Percentiles rank a stretch among this genome's conserved stretches.
phyloP scores from a whole-genome alignment of 2,113 vertebrate species.

The Pleuronectes platessa region DNA sequence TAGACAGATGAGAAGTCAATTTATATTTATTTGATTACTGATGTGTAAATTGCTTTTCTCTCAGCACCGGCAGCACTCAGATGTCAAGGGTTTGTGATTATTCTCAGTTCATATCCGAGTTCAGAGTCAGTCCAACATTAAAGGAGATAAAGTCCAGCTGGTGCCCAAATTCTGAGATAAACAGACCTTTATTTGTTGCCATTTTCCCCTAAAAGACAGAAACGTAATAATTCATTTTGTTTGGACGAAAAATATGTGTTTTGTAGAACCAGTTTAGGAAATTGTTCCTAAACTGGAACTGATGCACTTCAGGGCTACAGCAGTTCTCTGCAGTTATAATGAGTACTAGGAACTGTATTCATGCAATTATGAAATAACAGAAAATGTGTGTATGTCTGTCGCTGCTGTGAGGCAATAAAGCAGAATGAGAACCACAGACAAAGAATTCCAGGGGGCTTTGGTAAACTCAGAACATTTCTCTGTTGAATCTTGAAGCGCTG shows the following conservation, averaged over 20 bases:
- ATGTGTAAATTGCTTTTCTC: conserved; percentile 26
- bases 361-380: conserved; percentile 45
- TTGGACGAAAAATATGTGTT: conserved; percentile 15
- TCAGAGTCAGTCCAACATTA: conserved; percentile 33
- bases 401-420: conserved; percentile 26
- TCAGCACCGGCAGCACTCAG: conserved; percentile 12
- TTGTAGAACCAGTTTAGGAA: conserved; percentile 6
- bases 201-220: conserved; percentile 39
- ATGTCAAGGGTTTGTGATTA: conserved; percentile 31
- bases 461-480: conserved; percentile 46
- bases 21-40: conserved; percentile 43
- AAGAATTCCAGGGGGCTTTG: conserved; percentile 37
- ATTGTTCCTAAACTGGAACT: conserved; percentile 38
- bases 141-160: conserved; percentile 47
- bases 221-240: conserved; percentile 34
- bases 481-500: conserved; percentile 39
- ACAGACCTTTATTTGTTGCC: conserved; percentile 16
- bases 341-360: conserved; percentile 40
- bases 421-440: conserved; percentile 31
- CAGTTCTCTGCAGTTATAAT: conserved; percentile 27
- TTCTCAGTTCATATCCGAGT: conserved; percentile 22
- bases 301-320: conserved; percentile 30
- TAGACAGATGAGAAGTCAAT: conserved; percentile 25
- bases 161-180: conserved; percentile 27
- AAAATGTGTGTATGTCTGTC: conserved; percentile 25